Evolutionary conservation across 2,797 vertebrate genomes (phyloP), one percentile per base, ranked within the genome.

Genomic region (Anableps anableps): DNA sequence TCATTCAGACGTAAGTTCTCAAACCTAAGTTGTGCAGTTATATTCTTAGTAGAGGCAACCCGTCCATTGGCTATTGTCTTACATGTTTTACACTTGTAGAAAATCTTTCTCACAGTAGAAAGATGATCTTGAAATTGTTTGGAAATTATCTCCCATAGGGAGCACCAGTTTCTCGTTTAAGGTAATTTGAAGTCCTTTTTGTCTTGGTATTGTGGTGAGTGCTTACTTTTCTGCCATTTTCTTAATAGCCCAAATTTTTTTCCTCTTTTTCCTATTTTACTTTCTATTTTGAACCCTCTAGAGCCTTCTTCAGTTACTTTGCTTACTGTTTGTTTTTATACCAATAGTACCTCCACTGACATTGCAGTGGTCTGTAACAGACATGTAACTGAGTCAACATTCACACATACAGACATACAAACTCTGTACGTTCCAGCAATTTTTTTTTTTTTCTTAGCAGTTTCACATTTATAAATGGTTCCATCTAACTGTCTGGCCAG

Each of bases 381-480:
- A 50, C 72, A 51, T 60, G 76, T 72, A 86, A 80, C 68, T 38
- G 36, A 79, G 13, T 64, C 36, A 41, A 26, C 4, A 11, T 14
- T 41, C 38, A n/a, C 26, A 31, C 29, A 31, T 68, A 21, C 3
- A 21, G 13, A 31, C 29, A 31, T 68, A 21, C 3, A 21, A 19
- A 5, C 48, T 75, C 75, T 76, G 80, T 84, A 81, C 9, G 72
- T 86, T 89, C 80, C 85, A 76, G 36, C 72, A 79, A 83, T 45
- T 80, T 80, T 86, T 86, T 80, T 80, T 86, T 86, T 80, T 76
- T 60, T 74, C n/a, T 68, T 1, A 11, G 34, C 47, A 85, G 41
- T 91, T 92, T 86, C 86, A 80, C 77, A 86, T 90, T 80, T 86
- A 8, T 64, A 11, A 21, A 1, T 26, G 34, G 66, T 31, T 79